Base-by-base conservation (phyloP, 2,888 invertebrate species). In the Coronaproctus castanopsis region DNA sequence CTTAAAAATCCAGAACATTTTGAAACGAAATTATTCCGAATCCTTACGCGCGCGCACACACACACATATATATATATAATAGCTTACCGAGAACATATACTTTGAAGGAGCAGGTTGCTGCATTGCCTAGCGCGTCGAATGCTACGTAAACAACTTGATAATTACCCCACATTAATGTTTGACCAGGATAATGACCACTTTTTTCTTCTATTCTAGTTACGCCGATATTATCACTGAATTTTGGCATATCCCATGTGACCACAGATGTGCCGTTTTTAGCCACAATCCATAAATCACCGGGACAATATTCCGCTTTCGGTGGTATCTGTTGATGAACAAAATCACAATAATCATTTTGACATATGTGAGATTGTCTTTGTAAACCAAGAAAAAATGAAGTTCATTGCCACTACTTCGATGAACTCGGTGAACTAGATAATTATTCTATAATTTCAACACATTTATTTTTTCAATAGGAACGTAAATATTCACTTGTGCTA, bases 111-210 rank as follows among this genome's bases (percentile, higher is more conserved):
- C 95, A 95, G 8, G 83, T 83, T 2, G 91, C 95, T 55, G 88
- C 83, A 69, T 95, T 95, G 65, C 90, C 91, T 52, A 88, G 87
- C 56, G 83, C 85, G 74, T 95, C 95, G 63, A 85, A 86, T 21
- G 92, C 95, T n/a, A 92, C 83, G 68, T 92, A 93, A 24, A 87
- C 88, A 63, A 95, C 86, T 64, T 88, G 87, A 66, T 91, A 91
- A n/a, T 83, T 80, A 66, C 90, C 91, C 90, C 90, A 90, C 10
- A 88, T 76, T 1, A 91, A 75, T 1, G 87, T 89, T 68, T 90
- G 87, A 22, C 91, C 91, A 1, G 91, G 86, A 63, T 82, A 78
- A 68, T 90, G 89, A 36, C 88, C 89, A 68, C 83, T 88, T 67
- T 84, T 85, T 68, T 91, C 90, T 63, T 86, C 80, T 18, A 90